Conservation (phyloP, 2,888 invertebrate genomes). For the Patella caerulea region DNA sequence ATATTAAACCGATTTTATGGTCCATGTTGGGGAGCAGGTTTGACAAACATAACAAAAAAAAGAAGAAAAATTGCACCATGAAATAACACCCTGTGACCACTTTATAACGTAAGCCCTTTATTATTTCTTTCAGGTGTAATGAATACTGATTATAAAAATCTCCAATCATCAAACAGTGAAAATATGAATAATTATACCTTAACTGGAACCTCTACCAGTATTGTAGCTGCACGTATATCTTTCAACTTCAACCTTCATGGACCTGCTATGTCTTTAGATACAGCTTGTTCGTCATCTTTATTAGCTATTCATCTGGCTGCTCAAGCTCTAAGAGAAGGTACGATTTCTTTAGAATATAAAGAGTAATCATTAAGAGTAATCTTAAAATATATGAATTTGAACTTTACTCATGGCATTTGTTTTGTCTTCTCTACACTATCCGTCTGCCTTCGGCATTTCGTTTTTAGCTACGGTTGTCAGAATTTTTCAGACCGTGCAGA, state of each 20-base stretch:
- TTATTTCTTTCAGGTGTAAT: conserved; percentile 11
- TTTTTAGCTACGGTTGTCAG: too few relatives aligned
- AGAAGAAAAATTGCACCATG: too few relatives aligned
- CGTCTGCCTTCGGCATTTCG: too few relatives aligned
- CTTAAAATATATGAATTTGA: too few relatives aligned
- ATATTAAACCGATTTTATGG: too few relatives aligned
- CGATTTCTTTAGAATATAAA: not conserved
- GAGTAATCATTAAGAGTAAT: too few relatives aligned
- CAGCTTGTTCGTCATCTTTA: conserved; percentile 45
- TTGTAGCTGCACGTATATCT: conserved; percentile 37
- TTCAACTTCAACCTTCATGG: conserved; percentile 41
- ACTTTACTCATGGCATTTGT: too few relatives aligned
- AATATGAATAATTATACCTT: conserved; percentile 29
- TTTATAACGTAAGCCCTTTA: not conserved
- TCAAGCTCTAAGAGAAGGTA: conserved; percentile 45
- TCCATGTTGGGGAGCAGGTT: too few relatives aligned
- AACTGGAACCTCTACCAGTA: conserved; percentile 28
- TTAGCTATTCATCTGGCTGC: conserved; percentile 54
- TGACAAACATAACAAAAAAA: too few relatives aligned
- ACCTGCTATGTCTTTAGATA: conserved; percentile 43
- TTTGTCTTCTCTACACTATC: too few relatives aligned
- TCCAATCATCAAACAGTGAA: not conserved
- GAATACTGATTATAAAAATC: conserved; percentile 13
- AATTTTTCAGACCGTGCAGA: too few relatives aligned
- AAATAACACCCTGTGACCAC: too few relatives aligned